Base-by-base conservation (phyloP, 92 coral and sea anemone genomes). In the Heliopora coerulea region DNA sequence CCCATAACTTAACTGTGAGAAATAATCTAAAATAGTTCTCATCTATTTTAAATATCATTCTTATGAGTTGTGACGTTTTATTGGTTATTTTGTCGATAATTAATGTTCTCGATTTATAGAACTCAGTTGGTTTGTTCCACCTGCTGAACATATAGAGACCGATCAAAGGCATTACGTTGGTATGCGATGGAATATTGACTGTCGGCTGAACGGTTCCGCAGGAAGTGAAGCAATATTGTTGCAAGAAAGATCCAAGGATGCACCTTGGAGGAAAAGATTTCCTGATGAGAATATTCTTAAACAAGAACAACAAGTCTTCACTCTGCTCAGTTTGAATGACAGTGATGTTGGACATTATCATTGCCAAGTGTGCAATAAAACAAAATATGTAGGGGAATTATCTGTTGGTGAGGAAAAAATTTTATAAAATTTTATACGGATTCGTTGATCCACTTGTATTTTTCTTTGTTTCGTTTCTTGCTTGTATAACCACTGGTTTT, bases 351-450 rank as follows among this genome's bases (percentile, higher is more conserved):
- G 67, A 15, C 13, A 61, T 17, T 61, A 61, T 17, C 13, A 35
- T 30, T 61, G 67, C 27, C 8, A 61, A 31, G 20, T 31, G 11
- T 61, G 67, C 14, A 61, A 61, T 61, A 61, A 15, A 29, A 61
- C 44, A 31, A 61, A 61, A 28, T 31, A 3, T n/a, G 67, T 61
- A 18, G 67, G 67, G 32, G 32, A 24, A 27, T 15, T 61, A 20
- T 31, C 15, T 30, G 46, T 20, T 18, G 67, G 67, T 61, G 26
- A 31, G 24, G 0, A 61, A 6, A 8, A 15, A 6, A 8, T 15
- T 37, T 12, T 37, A 4, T 37, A 4, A 12, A 4, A 37, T 12
- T 37, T n/a, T n/a, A n/a, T n/a, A n/a, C n/a, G n/a, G n/a, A n/a
- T n/a, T n/a, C n/a, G n/a, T n/a, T n/a, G 11, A 37, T 4, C 42